These are phyloP conservation scores for Telenomus remus DNA, from an alignment of 1,140 invertebrate genomes.

Conservation along the genomic window DNA sequence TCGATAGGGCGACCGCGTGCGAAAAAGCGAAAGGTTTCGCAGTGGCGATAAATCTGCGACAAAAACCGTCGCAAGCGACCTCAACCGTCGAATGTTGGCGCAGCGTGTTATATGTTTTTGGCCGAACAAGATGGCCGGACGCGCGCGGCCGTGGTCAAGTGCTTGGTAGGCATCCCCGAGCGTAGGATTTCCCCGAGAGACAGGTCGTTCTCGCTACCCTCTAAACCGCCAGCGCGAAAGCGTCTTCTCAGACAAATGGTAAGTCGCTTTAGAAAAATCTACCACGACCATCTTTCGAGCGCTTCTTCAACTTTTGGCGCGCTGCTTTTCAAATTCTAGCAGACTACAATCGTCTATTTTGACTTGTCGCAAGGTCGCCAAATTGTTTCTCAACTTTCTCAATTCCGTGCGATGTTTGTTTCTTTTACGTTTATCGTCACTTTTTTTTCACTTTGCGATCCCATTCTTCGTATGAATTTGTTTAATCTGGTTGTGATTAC, in stretches of 20 bases:
- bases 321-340: constrained; percentile 58
- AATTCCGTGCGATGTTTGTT: neutral
- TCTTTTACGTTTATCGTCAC: neutral
- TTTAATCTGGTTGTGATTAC: neutral
- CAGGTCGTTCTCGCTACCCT: neutral
- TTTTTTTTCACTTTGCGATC: neutral
- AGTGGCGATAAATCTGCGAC: neutral
- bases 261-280: constrained; percentile 11
- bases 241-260: constrained; percentile 36
- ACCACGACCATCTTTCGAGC: neutral
- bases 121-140: constrained; percentile 51
- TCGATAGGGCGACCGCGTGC: neutral
- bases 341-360: constrained; percentile 46
- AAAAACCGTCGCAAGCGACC: constrained; percentile 32
- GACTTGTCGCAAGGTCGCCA: constrained; percentile 2
- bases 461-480: neutral
- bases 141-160: constrained; percentile 45
- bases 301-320: constrained; percentile 45
- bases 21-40: neutral
- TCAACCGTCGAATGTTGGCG: constrained; percentile 14
- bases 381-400: neutral
- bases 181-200: constrained; percentile 4
- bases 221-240: neutral
- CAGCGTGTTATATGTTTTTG: constrained; percentile 46
- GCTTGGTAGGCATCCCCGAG: constrained; percentile 8